A percentile compares a stretch with the other conserved stretches of the same genome.
Conservation (phyloP, 2,113 vertebrate genomes). For the Mormyrus iriodes region DNA sequence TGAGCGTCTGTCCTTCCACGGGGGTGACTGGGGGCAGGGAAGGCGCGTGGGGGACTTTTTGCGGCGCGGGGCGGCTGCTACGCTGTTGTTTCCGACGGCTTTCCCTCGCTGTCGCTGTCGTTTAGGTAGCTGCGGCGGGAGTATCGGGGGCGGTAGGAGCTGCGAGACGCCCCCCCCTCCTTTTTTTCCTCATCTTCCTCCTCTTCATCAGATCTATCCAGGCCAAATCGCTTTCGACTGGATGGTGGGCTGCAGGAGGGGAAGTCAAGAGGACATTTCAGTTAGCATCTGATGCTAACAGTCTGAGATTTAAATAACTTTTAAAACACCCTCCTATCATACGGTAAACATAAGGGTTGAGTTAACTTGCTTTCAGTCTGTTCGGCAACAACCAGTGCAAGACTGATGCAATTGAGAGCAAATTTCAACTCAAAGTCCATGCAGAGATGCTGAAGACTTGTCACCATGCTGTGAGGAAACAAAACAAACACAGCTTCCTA, state of each 20-base stretch:
- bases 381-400: neutral
- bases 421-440: constrained; percentile 6
- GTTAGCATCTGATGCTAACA: neutral
- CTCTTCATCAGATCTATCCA: constrained; percentile 78
- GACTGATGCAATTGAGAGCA: constrained; percentile 4
- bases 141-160: constrained; percentile 53
- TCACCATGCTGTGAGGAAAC: neutral
- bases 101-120: constrained; percentile 67
- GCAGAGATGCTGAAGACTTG: neutral
- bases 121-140: constrained; percentile 63
- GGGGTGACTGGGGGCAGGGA: neutral
- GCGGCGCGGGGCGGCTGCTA: constrained; percentile 23
- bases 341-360: neutral
- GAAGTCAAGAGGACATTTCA: constrained; percentile 19
- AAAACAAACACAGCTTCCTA: neutral
- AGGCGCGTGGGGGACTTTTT: neutral
- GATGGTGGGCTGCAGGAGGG: constrained; percentile 66
- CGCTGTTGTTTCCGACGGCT: constrained; percentile 53
- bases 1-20: constrained; percentile 6
- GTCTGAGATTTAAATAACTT: neutral
- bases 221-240: constrained; percentile 64
- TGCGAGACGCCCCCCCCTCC: constrained; percentile 50
- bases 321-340: neutral
- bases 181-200: constrained; percentile 65
- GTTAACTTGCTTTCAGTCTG: neutral